Evolutionary conservation across 2,797 vertebrate genomes (phyloP), one percentile per base, ranked within the genome.

Genomic region (Gadopsis bispinosus): DNA sequence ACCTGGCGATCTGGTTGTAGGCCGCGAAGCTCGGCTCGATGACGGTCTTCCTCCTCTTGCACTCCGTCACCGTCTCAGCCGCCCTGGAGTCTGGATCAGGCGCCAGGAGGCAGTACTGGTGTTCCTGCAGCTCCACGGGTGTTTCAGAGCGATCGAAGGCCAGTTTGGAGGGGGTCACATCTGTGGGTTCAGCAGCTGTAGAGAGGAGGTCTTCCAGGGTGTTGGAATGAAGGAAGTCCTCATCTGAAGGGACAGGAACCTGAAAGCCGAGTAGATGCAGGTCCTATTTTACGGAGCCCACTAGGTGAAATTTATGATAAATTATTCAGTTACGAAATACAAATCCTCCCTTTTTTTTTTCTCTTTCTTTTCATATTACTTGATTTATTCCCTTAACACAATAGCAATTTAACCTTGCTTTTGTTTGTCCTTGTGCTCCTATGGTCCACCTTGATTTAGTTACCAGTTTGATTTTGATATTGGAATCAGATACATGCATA

Each of bases 1-100:
- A 91, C 89, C 84, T 88, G 73, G 84, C 79, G 4, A 93, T 84
- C 35, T 88, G 85, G 80, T 89, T 84, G 74, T 92, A 93, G 0
- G 65, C 61, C 0, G 19, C 1, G 33, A 93, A 92, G 53, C 56
- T 73, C 0, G 79, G 70, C 79, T 91, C 83, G 1, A 73, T 54
- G 41, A 54, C 1, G 0, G 39, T 60, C 45, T 73, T 83, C 71
- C 65, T 83, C 35, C 10, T 83, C 43, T 39, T 62, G 39, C 39
- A 17, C 5, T 63, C 51, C 22, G 1, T 75, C 16, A 29, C 22
- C 0, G 67, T 35, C 45, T 69, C 72, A 31, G 64, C 19, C 1
- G 47, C 47, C 14, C 58, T 65, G 54, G 67, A 37, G 58, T 90
- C 78, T 0, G 71, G 82, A 4, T 79, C 69, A 0, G 87, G 75